A percentile compares a stretch with the other conserved stretches of the same genome.
These are phyloP conservation scores for Dendrocopos noguchii DNA, from an alignment of 2,113 vertebrate genomes.

Conservation along the genomic window DNA sequence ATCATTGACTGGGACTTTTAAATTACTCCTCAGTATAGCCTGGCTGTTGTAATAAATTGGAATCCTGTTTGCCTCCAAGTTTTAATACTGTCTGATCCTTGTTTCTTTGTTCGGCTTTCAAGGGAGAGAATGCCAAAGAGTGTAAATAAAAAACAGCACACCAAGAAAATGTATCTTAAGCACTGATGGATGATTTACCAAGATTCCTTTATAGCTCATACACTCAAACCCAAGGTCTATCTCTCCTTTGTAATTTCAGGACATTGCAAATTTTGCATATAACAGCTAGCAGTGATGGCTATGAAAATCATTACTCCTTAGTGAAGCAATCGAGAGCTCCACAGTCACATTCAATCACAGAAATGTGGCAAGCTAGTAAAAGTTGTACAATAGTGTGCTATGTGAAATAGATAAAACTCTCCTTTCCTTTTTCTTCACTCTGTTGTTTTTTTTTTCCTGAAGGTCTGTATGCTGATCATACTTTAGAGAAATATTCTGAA, in stretches of 20 bases:
- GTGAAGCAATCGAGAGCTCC: not conserved
- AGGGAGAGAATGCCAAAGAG: not conserved
- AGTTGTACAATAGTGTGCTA: not conserved
- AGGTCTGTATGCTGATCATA: not conserved
- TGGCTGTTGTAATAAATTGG: slow-evolving; percentile 26
- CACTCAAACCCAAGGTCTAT: not conserved
- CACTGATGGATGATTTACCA: not conserved
- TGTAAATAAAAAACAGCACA: slow-evolving; percentile 9
- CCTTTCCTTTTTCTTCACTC: not conserved
- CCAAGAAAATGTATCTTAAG: not conserved
- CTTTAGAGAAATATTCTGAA: not conserved
- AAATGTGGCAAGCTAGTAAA: not conserved
- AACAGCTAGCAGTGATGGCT: not conserved
- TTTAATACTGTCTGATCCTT: slow-evolving; percentile 41
- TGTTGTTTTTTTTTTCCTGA: not conserved
- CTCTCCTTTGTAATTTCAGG: not conserved
- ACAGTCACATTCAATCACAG: not conserved
- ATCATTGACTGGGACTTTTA: not conserved
- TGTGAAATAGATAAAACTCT: not conserved
- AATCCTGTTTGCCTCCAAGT: slow-evolving; percentile 4
- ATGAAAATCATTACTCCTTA: slow-evolving; percentile 11
- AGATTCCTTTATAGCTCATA: not conserved
- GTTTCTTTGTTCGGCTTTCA: slow-evolving; percentile 19
- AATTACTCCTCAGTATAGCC: slow-evolving; percentile 2
- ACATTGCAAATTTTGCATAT: not conserved